Evolutionary conservation across 2,888 invertebrate genomes (phyloP).

Genomic region (Drosophila neonasuta): DNA sequence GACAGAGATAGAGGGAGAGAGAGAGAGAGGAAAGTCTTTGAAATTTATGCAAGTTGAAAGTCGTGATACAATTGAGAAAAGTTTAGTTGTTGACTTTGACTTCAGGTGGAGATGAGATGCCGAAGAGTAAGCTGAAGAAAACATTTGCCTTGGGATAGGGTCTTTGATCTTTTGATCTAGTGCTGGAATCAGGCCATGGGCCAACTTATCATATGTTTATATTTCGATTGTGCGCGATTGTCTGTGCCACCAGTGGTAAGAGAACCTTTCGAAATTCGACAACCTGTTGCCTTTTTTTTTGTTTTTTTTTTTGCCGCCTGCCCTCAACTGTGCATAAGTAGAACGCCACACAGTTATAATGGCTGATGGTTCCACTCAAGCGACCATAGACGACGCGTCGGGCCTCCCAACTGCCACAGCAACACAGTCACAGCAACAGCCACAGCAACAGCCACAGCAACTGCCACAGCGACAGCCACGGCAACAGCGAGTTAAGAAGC

Average conservation of each 20-base stretch:
- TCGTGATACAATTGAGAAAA: conserved; percentile 75
- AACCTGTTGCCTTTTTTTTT: conserved; percentile 44
- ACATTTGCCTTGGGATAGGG: conserved; percentile 20
- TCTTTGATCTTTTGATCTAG: conserved; percentile 45
- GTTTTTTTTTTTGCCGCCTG: not conserved
- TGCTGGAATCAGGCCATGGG: conserved; percentile 25
- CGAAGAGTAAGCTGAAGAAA: not conserved
- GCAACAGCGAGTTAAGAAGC: conserved; percentile 48
- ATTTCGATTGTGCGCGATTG: conserved; percentile 10
- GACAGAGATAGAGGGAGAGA: not conserved
- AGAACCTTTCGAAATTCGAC: conserved; percentile 55
- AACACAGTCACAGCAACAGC: not conserved
- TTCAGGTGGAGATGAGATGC: conserved; percentile 11
- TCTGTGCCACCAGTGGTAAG: not conserved
- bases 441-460: not conserved
- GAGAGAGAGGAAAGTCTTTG: not conserved
- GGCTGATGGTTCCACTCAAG: conserved; percentile 59
- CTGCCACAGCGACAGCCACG: not conserved
- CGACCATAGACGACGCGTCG: conserved; percentile 32
- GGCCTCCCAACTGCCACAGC: conserved; percentile 34
- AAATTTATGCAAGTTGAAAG: conserved; percentile 78
- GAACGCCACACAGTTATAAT: conserved; percentile 56
- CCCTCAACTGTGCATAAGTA: conserved; percentile 40
- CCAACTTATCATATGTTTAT: conserved; percentile 49
- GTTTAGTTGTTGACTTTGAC: conserved; percentile 63